These are phyloP conservation scores for Serranus cabrilla DNA, from an alignment of 2,797 vertebrate genomes.

Conservation along the genomic window DNA sequence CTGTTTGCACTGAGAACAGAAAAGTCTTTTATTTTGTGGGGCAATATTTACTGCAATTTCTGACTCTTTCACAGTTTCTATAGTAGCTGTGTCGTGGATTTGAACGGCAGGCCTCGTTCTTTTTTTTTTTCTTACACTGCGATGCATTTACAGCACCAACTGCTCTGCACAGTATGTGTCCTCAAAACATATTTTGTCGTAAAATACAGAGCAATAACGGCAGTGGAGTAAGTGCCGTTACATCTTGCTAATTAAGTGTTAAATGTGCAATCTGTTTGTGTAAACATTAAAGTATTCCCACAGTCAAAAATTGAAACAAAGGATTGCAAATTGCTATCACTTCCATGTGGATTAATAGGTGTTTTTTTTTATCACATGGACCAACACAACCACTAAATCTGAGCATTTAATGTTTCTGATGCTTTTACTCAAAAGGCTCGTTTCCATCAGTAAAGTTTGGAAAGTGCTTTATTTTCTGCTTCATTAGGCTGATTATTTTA, in stretches of 20 bases:
- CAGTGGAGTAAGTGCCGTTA: conserved; percentile 5
- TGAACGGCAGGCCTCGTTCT: conserved; percentile 23
- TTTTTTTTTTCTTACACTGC: conserved; percentile 28
- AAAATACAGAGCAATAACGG: conserved; percentile 15
- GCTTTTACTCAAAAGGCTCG: neutral
- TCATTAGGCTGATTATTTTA: neutral
- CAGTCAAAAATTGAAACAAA: neutral
- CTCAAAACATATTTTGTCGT: conserved; percentile 39
- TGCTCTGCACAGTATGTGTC: conserved; percentile 23
- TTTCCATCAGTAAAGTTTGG: neutral
- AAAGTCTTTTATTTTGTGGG: conserved; percentile 27
- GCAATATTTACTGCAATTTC: conserved; percentile 27
- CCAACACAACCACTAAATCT: conserved; percentile 1
- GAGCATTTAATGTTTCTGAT: neutral
- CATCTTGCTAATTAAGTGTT: conserved; percentile 54
- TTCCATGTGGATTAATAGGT: neutral
- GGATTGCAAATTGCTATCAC: neutral
- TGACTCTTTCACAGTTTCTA: conserved; percentile 12
- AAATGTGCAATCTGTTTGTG: conserved; percentile 25
- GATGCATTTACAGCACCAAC: conserved; percentile 25
- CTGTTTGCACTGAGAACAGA: conserved; percentile 25
- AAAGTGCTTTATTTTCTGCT: neutral
- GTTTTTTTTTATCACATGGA: neutral
- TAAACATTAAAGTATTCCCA: conserved; percentile 16
- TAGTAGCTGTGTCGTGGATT: conserved; percentile 15